phyloP scores from a whole-genome alignment of 2,888 invertebrate species.

The Agriopis marginaria region DNA sequence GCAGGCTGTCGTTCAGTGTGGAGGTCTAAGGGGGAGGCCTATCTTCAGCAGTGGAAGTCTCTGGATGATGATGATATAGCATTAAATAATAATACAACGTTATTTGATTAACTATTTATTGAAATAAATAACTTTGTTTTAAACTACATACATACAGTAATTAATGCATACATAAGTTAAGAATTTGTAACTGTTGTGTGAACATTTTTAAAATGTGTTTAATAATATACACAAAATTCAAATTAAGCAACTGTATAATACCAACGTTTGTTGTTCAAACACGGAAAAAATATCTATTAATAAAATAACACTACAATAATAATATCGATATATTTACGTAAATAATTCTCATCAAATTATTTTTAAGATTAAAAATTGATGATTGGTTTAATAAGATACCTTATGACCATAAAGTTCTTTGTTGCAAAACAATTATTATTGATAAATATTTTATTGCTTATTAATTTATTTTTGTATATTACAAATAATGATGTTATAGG shows the following conservation, averaged over 20 bases:
- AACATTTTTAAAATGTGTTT: not conserved
- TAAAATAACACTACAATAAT: conserved; percentile 10
- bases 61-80: no score
- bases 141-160: conserved; percentile 25
- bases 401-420: not conserved
- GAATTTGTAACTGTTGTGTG: not conserved
- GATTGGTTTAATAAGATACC: not conserved
- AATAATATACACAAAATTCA: not conserved
- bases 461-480: no score
- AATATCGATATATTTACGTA: conserved; percentile 8
- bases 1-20: no score
- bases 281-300: conserved; percentile 7
- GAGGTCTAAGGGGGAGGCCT: no score
- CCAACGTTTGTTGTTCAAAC: not conserved
- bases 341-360: not conserved
- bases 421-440: no score
- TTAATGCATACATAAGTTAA: not conserved
- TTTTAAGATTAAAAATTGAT: conserved; percentile 5
- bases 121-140: conserved; percentile 47
- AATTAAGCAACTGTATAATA: not conserved
- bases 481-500: no score
- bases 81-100: not conserved
- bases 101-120: conserved; percentile 53
- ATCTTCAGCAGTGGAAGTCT: no score
- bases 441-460: not conserved